These are phyloP conservation scores for Nothobranchius kuhntae DNA, from an alignment of 2,113 vertebrate genomes.

Conservation along the genomic window DNA sequence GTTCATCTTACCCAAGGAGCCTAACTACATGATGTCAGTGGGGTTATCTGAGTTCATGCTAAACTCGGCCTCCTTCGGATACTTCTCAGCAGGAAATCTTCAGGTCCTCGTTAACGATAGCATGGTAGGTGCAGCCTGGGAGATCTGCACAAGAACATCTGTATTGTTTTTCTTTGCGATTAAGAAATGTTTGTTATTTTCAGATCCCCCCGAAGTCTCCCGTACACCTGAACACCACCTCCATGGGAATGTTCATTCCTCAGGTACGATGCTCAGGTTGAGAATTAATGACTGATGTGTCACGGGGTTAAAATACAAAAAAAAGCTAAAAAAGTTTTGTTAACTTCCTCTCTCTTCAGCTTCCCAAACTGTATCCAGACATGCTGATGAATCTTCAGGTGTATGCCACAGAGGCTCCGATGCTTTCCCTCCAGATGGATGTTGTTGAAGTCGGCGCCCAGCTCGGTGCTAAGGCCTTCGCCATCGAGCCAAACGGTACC, in stretches of 20 bases:
- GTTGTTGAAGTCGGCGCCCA: slow-evolving; percentile 12
- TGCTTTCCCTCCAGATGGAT: slow-evolving; percentile 64
- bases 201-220: slow-evolving; percentile 63
- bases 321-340: too few species aligned
- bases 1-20: slow-evolving; percentile 51
- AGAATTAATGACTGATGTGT: too few species aligned
- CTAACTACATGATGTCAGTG: slow-evolving; percentile 66
- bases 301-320: too few species aligned
- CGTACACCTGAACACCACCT: slow-evolving; percentile 76
- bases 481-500: slow-evolving; percentile 48
- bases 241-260: slow-evolving; percentile 66
- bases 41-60: slow-evolving; percentile 75
- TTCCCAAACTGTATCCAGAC: slow-evolving; percentile 68
- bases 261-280: slow-evolving; percentile 55
- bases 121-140: slow-evolving; percentile 59
- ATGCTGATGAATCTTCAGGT: slow-evolving; percentile 69
- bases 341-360: slow-evolving; percentile 48
- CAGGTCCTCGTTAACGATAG: slow-evolving; percentile 64
- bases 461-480: slow-evolving; percentile 51
- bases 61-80: slow-evolving; percentile 73
- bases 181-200: neutral
- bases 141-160: too few species aligned
- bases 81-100: slow-evolving; percentile 54
- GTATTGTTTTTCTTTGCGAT: neutral
- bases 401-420: slow-evolving; percentile 59